Conservation (phyloP, 2,797 vertebrate species). For the Petrocephalus sullivani region DNA sequence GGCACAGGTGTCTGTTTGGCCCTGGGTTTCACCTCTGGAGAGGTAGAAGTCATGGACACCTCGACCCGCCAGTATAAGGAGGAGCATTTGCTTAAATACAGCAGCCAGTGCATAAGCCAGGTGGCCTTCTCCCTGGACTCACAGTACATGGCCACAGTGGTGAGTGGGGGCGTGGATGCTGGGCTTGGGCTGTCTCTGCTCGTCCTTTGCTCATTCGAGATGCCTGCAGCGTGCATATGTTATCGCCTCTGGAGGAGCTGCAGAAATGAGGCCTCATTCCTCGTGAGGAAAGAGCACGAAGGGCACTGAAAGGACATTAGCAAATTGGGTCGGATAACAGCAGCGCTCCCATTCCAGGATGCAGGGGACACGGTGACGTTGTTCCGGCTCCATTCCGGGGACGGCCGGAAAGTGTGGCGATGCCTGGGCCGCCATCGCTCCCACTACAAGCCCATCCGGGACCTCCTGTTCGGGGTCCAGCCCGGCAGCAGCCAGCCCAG, state of each 20-base stretch:
- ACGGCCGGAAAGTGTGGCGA: conserved; percentile 56
- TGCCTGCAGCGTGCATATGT: not conserved
- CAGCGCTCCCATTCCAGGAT: conserved; percentile 63
- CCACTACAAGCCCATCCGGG: conserved; percentile 80
- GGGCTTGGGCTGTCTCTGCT: not conserved
- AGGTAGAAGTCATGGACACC: conserved; percentile 72
- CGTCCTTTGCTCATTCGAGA: not conserved
- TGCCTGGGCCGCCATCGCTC: conserved; percentile 71
- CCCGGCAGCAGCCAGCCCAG: conserved; percentile 67
- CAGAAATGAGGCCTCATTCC: not conserved
- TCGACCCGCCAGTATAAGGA: conserved; percentile 65
- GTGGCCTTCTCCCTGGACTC: conserved; percentile 82
- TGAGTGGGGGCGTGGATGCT: conserved; percentile 51
- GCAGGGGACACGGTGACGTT: conserved; percentile 69
- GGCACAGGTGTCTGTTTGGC: conserved; percentile 73
- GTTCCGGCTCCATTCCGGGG: conserved; percentile 49
- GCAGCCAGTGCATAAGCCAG: conserved; percentile 66
- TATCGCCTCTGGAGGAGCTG: not conserved
- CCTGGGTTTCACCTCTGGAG: conserved; percentile 75
- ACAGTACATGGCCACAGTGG: conserved; percentile 81
- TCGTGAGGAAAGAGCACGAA: not conserved
- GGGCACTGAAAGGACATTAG: not conserved
- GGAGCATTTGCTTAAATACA: conserved; percentile 63
- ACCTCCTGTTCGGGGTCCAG: conserved; percentile 81
- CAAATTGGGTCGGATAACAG: not conserved